Conservation (phyloP, 2,113 vertebrate species). For the Todiramphus chloris region DNA sequence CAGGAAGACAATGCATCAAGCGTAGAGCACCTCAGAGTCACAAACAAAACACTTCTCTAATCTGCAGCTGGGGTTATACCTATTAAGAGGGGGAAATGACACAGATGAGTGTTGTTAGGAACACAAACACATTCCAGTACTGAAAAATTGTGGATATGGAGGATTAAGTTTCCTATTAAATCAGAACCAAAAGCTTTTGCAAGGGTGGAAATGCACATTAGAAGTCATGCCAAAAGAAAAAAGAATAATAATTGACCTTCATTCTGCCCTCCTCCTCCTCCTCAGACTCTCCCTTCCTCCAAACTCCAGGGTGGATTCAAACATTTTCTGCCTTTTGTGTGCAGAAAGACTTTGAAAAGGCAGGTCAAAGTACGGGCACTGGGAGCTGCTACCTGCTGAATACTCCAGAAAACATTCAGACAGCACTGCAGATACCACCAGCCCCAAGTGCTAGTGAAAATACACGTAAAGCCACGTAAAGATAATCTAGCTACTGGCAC, state of each 20-base stretch:
- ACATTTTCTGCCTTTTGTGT: neutral
- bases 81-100: slow-evolving; percentile 1
- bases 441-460: neutral
- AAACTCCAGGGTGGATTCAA: neutral
- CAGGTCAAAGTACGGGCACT: neutral
- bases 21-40: neutral
- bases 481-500: neutral
- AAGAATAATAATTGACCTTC: neutral
- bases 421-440: neutral
- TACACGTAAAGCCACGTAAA: neutral
- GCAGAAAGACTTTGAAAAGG: neutral
- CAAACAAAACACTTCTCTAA: slow-evolving; percentile 20
- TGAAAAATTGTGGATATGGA: neutral
- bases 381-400: neutral
- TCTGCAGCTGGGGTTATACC: neutral
- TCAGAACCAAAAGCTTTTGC: neutral
- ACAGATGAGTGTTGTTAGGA: neutral
- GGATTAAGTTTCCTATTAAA: neutral
- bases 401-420: neutral
- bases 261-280: neutral
- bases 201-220: neutral
- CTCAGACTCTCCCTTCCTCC: neutral
- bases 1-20: neutral
- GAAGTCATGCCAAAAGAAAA: neutral
- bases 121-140: neutral